phyloP scores from a whole-genome alignment of 2,113 vertebrate genomes.

The Larimichthys crocea region DNA sequence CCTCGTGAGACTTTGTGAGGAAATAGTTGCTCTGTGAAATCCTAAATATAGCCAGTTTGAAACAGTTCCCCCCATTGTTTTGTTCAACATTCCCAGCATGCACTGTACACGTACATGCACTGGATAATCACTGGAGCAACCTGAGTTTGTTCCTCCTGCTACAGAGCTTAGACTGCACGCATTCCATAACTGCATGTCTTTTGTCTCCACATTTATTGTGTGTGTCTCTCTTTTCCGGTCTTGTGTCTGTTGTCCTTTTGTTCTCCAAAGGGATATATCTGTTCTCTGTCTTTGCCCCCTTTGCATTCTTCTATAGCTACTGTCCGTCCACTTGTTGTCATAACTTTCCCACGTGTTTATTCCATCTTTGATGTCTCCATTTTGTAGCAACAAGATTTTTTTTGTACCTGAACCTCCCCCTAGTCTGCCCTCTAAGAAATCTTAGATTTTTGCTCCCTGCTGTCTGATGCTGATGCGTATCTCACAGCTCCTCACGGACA shows the following conservation, averaged over 20 bases:
- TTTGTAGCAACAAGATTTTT: constrained; percentile 2
- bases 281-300: constrained; percentile 11
- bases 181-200: constrained; percentile 22
- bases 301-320: constrained; percentile 6
- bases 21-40: constrained; percentile 31
- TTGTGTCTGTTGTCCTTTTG: constrained; percentile 20
- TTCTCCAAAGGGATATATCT: constrained; percentile 18
- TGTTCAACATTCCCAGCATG: constrained; percentile 38
- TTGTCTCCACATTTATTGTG: constrained; percentile 16
- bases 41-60: constrained; percentile 51
- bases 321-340: constrained; percentile 10
- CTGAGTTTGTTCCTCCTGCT: constrained; percentile 2
- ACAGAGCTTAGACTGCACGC: neutral
- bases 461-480: constrained; percentile 17
- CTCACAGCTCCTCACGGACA: neutral
- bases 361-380: constrained; percentile 12
- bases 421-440: neutral
- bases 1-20: constrained; percentile 12
- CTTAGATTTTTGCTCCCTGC: constrained; percentile 11
- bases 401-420: neutral
- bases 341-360: neutral
- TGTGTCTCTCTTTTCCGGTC: constrained; percentile 13
- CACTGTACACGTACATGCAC: constrained; percentile 34
- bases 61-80: constrained; percentile 65
- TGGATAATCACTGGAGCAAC: constrained; percentile 20